A percentile compares a stretch with the other conserved stretches of the same genome.
phyloP scores from a whole-genome alignment of 2,113 vertebrate species.

The crab-eating macaque (Macaca fascicularis) region T2T-MFA8v1.1 NC_088388.1:102810501-102811000 shows the following conservation, averaged over 20 bases:
- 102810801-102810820: not conserved
- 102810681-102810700: not conserved
- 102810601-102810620: too few species aligned
- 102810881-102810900: not conserved
- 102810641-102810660: not conserved
- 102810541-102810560: not conserved
- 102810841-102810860: not conserved
- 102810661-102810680: not conserved
- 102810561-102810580: not conserved
- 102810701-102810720: not conserved
- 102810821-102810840: not conserved
- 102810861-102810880: not conserved
- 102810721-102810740: not conserved
- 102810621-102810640: not conserved
- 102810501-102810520: not conserved
- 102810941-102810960: not conserved
- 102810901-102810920: not conserved
- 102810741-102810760: not conserved
- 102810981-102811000: not conserved
- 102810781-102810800: not conserved
- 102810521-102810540: not conserved
- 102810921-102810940: not conserved
- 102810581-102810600: not conserved
- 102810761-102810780: not conserved
- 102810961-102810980: not conserved